Evolutionary conservation across 2,113 vertebrate species (phyloP), one percentile per base, ranked within the genome.

Genomic region (Tapirus terrestris): DNA sequence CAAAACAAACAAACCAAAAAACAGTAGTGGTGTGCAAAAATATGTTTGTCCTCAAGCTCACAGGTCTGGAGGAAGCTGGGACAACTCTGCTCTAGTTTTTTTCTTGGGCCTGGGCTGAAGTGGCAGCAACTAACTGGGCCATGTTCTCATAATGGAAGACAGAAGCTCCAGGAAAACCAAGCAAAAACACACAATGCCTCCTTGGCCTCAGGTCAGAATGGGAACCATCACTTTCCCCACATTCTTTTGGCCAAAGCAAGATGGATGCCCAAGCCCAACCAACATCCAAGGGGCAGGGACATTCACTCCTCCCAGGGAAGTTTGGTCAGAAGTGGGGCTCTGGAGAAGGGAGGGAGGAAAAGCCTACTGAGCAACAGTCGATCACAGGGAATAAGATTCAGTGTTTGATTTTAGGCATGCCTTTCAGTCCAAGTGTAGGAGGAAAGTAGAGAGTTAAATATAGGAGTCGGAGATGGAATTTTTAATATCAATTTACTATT

Each of bases 401-500:
- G 9, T 67, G 25, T 65, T 20, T 31, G 8, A 90, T 39, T 31
- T 27, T 8, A 36, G 33, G 2, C 48, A 39, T 56, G 45, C 2
- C 36, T 73, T 88, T 65, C 53, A 45, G 76, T 36, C 48, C 21
- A 21, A 68, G 21, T 27, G 11, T 45, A 81, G 25, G 31, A 92
- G 6, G 2, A 33, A 76, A 72, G 25, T 4, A 86, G 14, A 48
- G 21, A 73, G 61, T 5, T 58, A 43, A 29, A 53, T 79, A 39
- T 10, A 45, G 29, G 36, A 85, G 60, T 91, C 72, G 67, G 56
- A 77, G 33, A 60, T 36, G 6, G 29, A 60, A 96, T 89, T 95
- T 48, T 96, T 84, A 94, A 51, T 93, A 76, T 72, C 86, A 89
- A 85, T 92, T 97, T 97, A 89, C 48, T 77, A 60, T 79, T 91